Evolutionary conservation across 2,797 vertebrate genomes (phyloP), one percentile per base, ranked within the genome.

Genomic region (Sarcoramphus papa): DNA sequence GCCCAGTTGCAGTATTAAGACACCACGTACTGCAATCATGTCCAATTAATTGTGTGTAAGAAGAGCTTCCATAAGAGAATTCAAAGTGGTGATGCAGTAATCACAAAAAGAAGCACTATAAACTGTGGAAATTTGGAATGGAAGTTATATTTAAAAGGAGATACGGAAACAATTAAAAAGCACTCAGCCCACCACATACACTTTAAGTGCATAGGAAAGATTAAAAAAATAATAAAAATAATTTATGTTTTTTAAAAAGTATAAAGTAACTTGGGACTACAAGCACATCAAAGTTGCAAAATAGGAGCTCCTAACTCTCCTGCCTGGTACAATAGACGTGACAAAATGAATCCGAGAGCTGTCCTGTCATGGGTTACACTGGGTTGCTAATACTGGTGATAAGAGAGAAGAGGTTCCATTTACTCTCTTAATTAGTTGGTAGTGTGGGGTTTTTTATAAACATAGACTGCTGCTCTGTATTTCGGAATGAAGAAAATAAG

Each of bases 101-200:
- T n/a, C 35, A 54, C 30, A 35, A 43, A 88, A 74, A 77, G 30
- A 80, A 80, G 28, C 12, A 31, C 45, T 48, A 50, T 9, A 56
- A 85, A 23, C 8, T 17, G 8, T 10, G 19, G 65, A 79, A 73
- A 67, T 63, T 31, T 79, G 56, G 21, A 86, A 68, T 24, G 10
- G 18, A 73, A 75, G 12, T 31, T 30, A 9, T 16, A 25, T 56
- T 80, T 78, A 67, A 67, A 89, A 79, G n/a, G 28, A 91, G 54
- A 28, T 11, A 41, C 7, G 41, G 57, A 65, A 93, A 90, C 17
- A 91, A 45, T 53, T 65, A 16, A 78, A 77, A 73, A 74, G 33
- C 27, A 45, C 11, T 67, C 31, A n/a, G 24, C 24, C 33, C 1
- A 1, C n/a, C 16, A 35, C 11, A 25, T 30, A 23, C 0, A 4